Conservation (phyloP, 64 coral and sea anemone genomes). For the Pachyseris speciosa region DNA sequence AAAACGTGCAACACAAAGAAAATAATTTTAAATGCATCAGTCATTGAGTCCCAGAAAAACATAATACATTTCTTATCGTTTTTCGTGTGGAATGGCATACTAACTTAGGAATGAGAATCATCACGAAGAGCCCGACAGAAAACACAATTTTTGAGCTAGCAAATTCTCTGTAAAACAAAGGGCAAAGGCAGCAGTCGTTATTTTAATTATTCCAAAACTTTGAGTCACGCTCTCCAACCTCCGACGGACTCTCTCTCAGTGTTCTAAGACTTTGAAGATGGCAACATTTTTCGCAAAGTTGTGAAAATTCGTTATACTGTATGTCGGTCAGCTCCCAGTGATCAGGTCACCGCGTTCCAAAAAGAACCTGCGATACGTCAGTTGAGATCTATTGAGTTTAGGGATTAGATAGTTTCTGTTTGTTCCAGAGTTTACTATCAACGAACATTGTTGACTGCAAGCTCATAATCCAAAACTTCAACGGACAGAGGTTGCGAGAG, state of each 20-base stretch:
- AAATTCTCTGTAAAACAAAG: too few species aligned
- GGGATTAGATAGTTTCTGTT: neutral
- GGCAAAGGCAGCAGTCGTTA: too few species aligned
- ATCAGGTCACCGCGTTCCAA: neutral
- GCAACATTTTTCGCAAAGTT: neutral
- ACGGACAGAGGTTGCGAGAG: neutral
- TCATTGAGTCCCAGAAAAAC: neutral
- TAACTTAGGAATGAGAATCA: too few species aligned
- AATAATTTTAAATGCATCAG: neutral
- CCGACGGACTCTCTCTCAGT: too few species aligned
- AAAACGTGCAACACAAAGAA: neutral
- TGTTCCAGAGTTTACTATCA: too few species aligned
- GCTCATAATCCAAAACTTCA: neutral
- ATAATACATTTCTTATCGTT: neutral
- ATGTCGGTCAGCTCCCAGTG: neutral
- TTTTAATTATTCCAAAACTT: too few species aligned
- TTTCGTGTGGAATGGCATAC: neutral
- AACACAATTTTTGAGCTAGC: too few species aligned
- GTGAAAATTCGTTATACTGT: neutral
- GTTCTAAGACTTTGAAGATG: neutral
- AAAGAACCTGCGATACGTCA: neutral
- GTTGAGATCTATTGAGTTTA: neutral
- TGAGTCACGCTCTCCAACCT: too few species aligned
- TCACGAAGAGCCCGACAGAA: too few species aligned
- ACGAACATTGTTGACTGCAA: too few species aligned